phyloP scores from a whole-genome alignment of 2,113 vertebrate species.

The Zeus faber region DNA sequence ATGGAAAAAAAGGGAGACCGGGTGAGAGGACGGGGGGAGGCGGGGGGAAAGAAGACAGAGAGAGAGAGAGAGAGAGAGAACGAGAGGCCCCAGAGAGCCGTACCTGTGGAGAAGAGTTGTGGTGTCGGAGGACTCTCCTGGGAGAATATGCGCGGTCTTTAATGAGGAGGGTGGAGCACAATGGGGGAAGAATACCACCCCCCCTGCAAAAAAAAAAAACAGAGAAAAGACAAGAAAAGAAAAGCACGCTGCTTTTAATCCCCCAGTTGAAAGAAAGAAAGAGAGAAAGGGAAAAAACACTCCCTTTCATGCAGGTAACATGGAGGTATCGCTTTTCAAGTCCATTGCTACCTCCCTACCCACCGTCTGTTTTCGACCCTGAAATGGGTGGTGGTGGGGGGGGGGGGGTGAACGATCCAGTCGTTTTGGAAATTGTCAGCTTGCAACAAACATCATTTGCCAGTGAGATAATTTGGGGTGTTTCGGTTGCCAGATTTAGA shows the following conservation, averaged over 20 bases:
- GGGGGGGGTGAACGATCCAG: slow-evolving; percentile 57
- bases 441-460: slow-evolving; percentile 67
- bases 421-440: slow-evolving; percentile 66
- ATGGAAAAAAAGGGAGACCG: slow-evolving; percentile 59
- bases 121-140: slow-evolving; percentile 67
- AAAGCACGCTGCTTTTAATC: slow-evolving; percentile 67
- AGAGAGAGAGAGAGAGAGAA: slow-evolving; percentile 49
- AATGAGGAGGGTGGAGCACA: slow-evolving; percentile 76
- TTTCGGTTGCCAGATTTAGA: slow-evolving; percentile 57
- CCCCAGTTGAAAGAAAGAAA: slow-evolving; percentile 55
- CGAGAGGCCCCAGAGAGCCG: slow-evolving; percentile 68
- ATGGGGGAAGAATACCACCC: too few species aligned
- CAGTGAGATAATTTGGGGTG: slow-evolving; percentile 68
- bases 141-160: slow-evolving; percentile 71
- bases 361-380: slow-evolving; percentile 59
- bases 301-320: slow-evolving; percentile 67
- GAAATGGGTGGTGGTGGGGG: too few species aligned
- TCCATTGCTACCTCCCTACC: slow-evolving; percentile 62
- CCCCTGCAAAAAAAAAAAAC: too few species aligned
- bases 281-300: too few species aligned
- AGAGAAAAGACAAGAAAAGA: too few species aligned
- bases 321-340: slow-evolving; percentile 68
- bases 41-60: slow-evolving; percentile 42
- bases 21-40: slow-evolving; percentile 48
- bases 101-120: slow-evolving; percentile 73